Evolutionary conservation across 2,113 vertebrate species (phyloP), one percentile per base, ranked within the genome.

Genomic region (Syrmaticus mikado): DNA sequence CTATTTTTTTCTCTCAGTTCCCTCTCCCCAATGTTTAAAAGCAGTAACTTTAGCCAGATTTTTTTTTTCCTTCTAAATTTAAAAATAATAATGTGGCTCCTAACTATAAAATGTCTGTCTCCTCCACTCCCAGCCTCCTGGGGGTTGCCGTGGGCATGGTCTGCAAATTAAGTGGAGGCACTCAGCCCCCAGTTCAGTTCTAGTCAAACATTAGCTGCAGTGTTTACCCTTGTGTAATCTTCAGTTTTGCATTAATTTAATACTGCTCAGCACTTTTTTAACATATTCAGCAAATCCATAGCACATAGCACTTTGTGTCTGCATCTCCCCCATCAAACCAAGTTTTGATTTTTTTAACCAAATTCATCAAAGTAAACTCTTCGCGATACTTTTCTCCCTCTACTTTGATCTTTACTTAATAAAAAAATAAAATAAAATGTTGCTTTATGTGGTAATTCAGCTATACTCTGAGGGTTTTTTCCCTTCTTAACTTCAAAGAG

Each of bases 181-280:
- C 75, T 97, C 83, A 96, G 83, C 88, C 94, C 94, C 97, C 92
- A 43, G 90, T 91, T 96, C 92, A 85, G 94, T 87, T 94, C 94
- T 92, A 97, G 96, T 97, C 96, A 98, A 96, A 98, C 95, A 96
- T 97, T 96, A 97, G 93, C 97, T 94, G 57, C 94, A 96, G 57
- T 96, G 96, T 97, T 98, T 98, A 97, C 96, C 90, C 97, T 97
- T 93, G 96, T 96, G 96, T 97, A 97, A 98, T 97, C 96, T 97
- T 97, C 92, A 94, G 91, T 95, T 97, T 94, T 98, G 96, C 95
- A 95, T 97, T 97, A 95, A 96, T 97, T 97, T 96, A 95, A 95
- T 90, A 77, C 89, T 78, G 73, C 65, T 97, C 97, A 97, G 97
- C 97, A 96, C 81, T 97, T 97, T 96, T 92, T 74, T 72, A 89